Conservation (phyloP, 2,113 vertebrate genomes). For the Istiophorus platypterus region DNA sequence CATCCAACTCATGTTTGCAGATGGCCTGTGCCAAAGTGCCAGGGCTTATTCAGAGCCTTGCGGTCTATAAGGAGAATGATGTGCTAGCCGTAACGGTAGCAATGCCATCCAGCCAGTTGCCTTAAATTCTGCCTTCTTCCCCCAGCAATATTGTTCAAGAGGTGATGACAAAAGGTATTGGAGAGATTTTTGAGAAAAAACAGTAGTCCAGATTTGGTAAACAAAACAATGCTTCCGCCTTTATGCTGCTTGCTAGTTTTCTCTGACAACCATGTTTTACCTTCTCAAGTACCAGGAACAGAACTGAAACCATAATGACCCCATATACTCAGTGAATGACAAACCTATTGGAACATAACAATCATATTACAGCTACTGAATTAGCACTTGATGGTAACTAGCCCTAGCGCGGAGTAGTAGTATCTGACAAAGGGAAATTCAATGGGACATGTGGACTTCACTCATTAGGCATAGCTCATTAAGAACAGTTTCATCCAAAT, state of each 20-base stretch:
- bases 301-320: background rate
- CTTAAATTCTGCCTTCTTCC: background rate
- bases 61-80: slow-evolving; percentile 26
- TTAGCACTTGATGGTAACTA: slow-evolving; percentile 32
- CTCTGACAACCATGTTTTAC: background rate
- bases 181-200: background rate
- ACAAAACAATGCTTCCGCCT: background rate
- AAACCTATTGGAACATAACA: background rate
- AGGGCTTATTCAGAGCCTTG: slow-evolving; percentile 31
- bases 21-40: slow-evolving; percentile 45
- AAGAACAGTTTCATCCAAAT: slow-evolving; percentile 23
- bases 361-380: slow-evolving; percentile 30
- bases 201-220: background rate
- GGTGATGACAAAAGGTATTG: background rate
- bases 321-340: background rate
- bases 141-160: background rate
- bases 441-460: slow-evolving; percentile 40
- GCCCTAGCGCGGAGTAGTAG: slow-evolving; percentile 4
- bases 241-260: background rate
- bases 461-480: slow-evolving; percentile 29
- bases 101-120: slow-evolving; percentile 15
- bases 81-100: slow-evolving; percentile 14
- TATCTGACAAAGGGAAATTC: slow-evolving; percentile 12
- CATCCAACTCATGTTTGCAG: slow-evolving; percentile 37
- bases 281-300: background rate